A percentile compares a stretch with the other conserved stretches of the same genome.
Evolutionary conservation across 2,888 invertebrate species (phyloP).

Genomic region (Hoplodrina ambigua): DNA sequence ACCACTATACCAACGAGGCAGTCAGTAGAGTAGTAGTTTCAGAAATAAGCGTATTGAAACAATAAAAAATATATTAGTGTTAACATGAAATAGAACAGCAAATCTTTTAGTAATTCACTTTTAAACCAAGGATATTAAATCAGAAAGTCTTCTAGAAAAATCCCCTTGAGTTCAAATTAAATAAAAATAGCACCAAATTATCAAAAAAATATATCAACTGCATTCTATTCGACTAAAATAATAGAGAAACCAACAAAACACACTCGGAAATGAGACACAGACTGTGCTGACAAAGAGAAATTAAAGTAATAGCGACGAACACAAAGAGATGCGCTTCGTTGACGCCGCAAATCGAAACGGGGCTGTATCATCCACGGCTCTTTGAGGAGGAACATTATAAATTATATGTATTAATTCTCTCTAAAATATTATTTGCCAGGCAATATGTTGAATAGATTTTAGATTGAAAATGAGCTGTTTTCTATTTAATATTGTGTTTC

Average conservation of each 20-base stretch:
- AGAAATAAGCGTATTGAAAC: no score
- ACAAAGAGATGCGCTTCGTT: slow-evolving; percentile 50
- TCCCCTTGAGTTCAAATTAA: no score
- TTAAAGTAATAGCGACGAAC: slow-evolving; percentile 66
- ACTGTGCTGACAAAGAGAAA: slow-evolving; percentile 64
- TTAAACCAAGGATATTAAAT: no score
- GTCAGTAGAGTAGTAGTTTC: no score
- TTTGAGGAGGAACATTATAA: slow-evolving; percentile 31
- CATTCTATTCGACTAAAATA: slow-evolving; percentile 37
- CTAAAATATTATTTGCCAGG: not conserved
- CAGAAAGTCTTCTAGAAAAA: no score
- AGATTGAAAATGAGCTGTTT: not conserved
- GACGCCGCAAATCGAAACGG: slow-evolving; percentile 73
- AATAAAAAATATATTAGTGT: no score
- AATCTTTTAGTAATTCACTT: no score
- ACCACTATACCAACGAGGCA: no score
- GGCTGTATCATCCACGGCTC: slow-evolving; percentile 66
- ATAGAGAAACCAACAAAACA: slow-evolving; percentile 47
- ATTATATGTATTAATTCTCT: slow-evolving; percentile 16
- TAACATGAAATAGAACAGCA: no score
- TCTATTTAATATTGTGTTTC: not conserved
- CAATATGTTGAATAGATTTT: not conserved
- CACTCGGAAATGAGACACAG: slow-evolving; percentile 55
- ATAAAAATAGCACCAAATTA: not conserved
- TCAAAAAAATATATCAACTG: not conserved